Conservation (phyloP, 2,888 invertebrate genomes). For the Lasioglossum vierecki region DNA sequence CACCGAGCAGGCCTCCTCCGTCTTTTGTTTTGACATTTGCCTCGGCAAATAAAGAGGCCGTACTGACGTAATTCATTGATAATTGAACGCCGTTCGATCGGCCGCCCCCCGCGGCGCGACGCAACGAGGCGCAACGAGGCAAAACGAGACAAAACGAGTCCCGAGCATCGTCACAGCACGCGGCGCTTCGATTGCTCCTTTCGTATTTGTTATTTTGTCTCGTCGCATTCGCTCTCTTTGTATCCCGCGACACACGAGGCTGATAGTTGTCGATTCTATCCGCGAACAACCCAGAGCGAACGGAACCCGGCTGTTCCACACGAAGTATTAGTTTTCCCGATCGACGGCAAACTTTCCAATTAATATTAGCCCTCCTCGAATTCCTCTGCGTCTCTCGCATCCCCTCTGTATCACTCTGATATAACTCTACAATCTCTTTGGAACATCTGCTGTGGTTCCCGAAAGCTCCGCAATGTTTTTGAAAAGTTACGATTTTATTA, state of each 20-base stretch:
- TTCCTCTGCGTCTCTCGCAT: background rate
- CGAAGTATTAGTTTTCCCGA: background rate
- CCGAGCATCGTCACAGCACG: slow-evolving; percentile 18
- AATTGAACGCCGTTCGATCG: slow-evolving; percentile 65
- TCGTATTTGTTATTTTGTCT: slow-evolving; percentile 6
- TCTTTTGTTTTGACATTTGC: slow-evolving; percentile 63
- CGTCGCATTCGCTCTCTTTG: background rate
- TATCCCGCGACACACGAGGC: background rate
- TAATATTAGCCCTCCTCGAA: background rate
- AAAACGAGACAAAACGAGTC: too few relatives aligned
- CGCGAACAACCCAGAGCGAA: background rate
- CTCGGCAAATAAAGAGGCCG: slow-evolving; percentile 44
- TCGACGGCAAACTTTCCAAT: background rate
- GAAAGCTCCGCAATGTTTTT: background rate
- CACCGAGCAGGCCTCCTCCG: slow-evolving; percentile 35
- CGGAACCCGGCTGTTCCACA: background rate
- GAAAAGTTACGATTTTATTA: too few relatives aligned
- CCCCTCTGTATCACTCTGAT: background rate
- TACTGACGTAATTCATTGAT: slow-evolving; percentile 68
- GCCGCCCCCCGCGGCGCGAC: slow-evolving; percentile 38
- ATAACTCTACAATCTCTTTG: background rate
- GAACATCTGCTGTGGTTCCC: background rate
- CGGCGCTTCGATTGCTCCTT: slow-evolving; percentile 11
- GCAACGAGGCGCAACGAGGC: background rate
- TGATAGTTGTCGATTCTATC: background rate